Base-by-base conservation (phyloP, 2,888 invertebrate genomes). In the Dicyrtoma fusca region DNA sequence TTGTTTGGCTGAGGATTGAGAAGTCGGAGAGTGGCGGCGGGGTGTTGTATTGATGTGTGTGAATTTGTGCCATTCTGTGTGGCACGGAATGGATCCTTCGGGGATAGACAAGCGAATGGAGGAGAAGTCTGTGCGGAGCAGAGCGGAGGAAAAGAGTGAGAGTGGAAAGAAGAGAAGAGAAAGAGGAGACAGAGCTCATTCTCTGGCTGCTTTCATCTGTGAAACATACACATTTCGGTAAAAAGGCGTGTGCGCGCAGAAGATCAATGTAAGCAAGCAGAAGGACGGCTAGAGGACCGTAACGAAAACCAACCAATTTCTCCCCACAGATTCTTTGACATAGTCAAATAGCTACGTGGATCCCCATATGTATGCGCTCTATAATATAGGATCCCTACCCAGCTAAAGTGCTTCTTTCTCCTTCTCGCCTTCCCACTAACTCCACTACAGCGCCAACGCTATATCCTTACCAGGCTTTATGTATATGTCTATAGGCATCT, bases 191-290 rank as follows among this genome's bases (percentile, higher is more conserved):
- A 61, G 61, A 62, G 61, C 61, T 69, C 51, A 51, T 69, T 69
- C 69, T 69, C 49, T 17, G 47, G 62, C 61, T 61, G 69, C 51
- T 69, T 62, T 61, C 61, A 69, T 62, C 69, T 69, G 69, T 69
- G 69, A 61, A 51, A 69, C 61, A 62, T 51, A 62, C 62, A 69
- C 66, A 66, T 66, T 61, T 61, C 26, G 69, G 64, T 64, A 55
- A 71, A 71, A 71, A 71, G 71, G 53, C 71, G 71, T 71, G 71
- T 71, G 71, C 71, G 71, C 71, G 55, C 69, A 61, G 61, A 61
- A 69, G 71, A 71, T 71, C 63, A 64, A 71, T 71, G 63, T 53
- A 55, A 62, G 62, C 59, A 62, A 71, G 64, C 64, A 70, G 57
- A 69, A 63, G 70, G 19, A 65, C 14, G 34, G 26, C 26, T 65